Evolutionary conservation across 2,113 vertebrate species (phyloP).

Genomic region (Xenopus laevis): DNA sequence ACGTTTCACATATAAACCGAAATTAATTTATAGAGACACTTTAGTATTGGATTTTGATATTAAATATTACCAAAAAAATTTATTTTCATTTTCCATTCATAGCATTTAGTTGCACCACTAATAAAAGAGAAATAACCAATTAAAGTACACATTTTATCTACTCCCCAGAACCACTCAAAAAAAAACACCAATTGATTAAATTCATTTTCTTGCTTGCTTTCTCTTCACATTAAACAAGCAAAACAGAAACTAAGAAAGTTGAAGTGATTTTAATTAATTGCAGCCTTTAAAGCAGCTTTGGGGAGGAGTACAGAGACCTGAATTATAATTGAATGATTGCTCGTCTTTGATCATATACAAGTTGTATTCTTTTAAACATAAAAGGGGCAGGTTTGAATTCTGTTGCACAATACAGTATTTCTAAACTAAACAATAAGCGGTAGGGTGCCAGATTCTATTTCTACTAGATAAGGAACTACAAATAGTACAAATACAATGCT

Average conservation of each 20-base stretch:
- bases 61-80: no score
- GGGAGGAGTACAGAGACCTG: constrained; percentile 15
- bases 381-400: constrained; percentile 23
- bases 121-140: constrained; percentile 14
- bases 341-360: constrained; percentile 36
- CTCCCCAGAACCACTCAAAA: constrained; percentile 17
- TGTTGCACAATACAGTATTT: constrained; percentile 20
- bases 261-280: constrained; percentile 46
- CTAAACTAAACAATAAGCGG: constrained; percentile 26
- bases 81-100: no score
- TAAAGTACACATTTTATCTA: not conserved
- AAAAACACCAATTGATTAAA: constrained; percentile 28
- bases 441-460: constrained; percentile 10
- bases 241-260: constrained; percentile 34
- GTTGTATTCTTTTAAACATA: constrained; percentile 39
- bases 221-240: constrained; percentile 22
- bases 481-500: not conserved
- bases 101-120: no score
- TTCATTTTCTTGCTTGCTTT: constrained; percentile 29
- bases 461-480: not conserved
- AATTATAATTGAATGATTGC: constrained; percentile 34
- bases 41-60: no score
- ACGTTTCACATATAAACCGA: no score
- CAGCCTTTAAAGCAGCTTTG: constrained; percentile 35
- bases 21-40: no score